Conservation (phyloP, 2,113 vertebrate genomes). For the Melanotaenia duboulayi region DNA sequence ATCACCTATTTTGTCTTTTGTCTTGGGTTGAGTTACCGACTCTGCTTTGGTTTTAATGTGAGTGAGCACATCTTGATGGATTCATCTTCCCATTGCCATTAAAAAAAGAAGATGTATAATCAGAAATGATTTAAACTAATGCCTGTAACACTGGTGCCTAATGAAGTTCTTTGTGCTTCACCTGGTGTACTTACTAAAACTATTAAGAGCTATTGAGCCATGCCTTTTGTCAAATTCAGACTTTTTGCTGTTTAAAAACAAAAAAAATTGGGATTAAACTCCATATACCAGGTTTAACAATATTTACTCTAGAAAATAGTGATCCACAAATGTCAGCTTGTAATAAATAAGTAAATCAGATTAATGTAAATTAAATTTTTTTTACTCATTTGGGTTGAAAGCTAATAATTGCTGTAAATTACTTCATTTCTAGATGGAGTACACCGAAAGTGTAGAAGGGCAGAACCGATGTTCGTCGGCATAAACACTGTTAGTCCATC, state of each 20-base stretch:
- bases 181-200: constrained; percentile 50
- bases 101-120: constrained; percentile 44
- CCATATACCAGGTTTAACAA: constrained; percentile 56
- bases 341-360: constrained; percentile 37
- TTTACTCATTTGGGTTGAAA: constrained; percentile 18
- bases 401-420: constrained; percentile 16
- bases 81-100: constrained; percentile 41
- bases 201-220: constrained; percentile 20
- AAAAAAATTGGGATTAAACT: constrained; percentile 22
- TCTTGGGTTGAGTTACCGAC: constrained; percentile 26
- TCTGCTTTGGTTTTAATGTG: constrained; percentile 33
- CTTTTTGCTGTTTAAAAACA: constrained; percentile 24
- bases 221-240: constrained; percentile 37
- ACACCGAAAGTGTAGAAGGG: constrained; percentile 14
- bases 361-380: constrained; percentile 27
- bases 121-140: constrained; percentile 40
- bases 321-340: constrained; percentile 47
- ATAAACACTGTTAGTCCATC: constrained; percentile 20
- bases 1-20: constrained; percentile 25
- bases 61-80: constrained; percentile 35
- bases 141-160: constrained; percentile 73
- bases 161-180: constrained; percentile 51
- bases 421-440: constrained; percentile 39
- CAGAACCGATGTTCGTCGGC: not conserved
- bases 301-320: constrained; percentile 33